These are phyloP conservation scores for Apodemia duryi DNA, from an alignment of 2,888 invertebrate species.

Conservation along the genomic window DNA sequence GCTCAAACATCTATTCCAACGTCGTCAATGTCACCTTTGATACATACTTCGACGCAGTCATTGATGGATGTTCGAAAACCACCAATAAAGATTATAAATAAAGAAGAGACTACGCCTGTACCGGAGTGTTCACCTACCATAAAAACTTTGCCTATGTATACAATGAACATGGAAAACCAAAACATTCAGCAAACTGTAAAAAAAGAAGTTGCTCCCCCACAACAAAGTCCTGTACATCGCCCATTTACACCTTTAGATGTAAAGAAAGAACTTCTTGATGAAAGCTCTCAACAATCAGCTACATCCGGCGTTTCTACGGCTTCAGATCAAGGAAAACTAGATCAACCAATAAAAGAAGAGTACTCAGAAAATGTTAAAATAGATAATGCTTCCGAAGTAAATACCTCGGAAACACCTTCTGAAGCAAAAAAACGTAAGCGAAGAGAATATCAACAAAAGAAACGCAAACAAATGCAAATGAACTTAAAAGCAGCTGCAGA, in stretches of 20 bases:
- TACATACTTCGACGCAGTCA: slow-evolving; percentile 66
- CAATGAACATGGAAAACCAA: slow-evolving; percentile 59
- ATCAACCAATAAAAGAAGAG: slow-evolving; percentile 80
- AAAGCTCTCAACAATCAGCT: slow-evolving; percentile 82
- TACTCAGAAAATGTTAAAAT: slow-evolving; percentile 69
- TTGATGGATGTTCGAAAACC: slow-evolving; percentile 72
- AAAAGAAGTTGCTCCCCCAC: slow-evolving; percentile 74
- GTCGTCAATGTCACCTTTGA: slow-evolving; percentile 57
- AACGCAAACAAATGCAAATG: slow-evolving; percentile 85
- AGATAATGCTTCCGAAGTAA: slow-evolving; percentile 58
- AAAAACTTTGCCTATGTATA: slow-evolving; percentile 64
- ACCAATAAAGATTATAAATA: slow-evolving; percentile 58
- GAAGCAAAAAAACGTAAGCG: slow-evolving; percentile 85
- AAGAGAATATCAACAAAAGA: slow-evolving; percentile 90
- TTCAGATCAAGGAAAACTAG: slow-evolving; percentile 79
- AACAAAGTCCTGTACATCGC: slow-evolving; percentile 72
- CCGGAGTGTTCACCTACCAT: slow-evolving; percentile 66
- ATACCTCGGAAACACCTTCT: slow-evolving; percentile 69
- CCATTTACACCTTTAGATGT: slow-evolving; percentile 82
- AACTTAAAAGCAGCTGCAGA: slow-evolving; percentile 84
- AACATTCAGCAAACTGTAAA: slow-evolving; percentile 71
- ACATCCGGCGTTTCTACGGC: slow-evolving; percentile 79
- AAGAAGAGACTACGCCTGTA: slow-evolving; percentile 65
- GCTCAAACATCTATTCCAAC: slow-evolving; percentile 57
- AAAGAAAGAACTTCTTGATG: slow-evolving; percentile 85